phyloP scores from a whole-genome alignment of 2,888 invertebrate species.

The Atherix ibis region DNA sequence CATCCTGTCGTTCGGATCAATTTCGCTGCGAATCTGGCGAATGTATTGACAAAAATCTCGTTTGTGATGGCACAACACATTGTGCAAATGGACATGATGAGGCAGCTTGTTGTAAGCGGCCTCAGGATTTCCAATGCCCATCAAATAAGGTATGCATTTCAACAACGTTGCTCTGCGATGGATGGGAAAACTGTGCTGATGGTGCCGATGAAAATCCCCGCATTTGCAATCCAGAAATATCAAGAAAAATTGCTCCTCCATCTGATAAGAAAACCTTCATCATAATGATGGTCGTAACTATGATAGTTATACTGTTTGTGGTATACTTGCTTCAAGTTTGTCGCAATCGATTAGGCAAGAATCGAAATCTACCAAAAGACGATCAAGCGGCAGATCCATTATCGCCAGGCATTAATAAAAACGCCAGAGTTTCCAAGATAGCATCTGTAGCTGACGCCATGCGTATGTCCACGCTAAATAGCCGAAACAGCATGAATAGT shows the following conservation, averaged over 20 bases:
- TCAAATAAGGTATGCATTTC: conserved; percentile 58
- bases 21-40: conserved; percentile 41
- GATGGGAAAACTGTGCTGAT: conserved; percentile 61
- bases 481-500: conserved; percentile 44
- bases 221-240: conserved; percentile 37
- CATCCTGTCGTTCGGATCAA: conserved; percentile 51
- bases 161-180: conserved; percentile 53
- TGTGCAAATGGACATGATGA: conserved; percentile 56
- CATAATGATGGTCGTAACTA: conserved; percentile 38
- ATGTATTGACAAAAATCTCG: conserved; percentile 43
- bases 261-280: conserved; percentile 39
- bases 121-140: conserved; percentile 52
- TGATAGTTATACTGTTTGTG: conserved; percentile 38
- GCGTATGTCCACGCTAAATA: conserved; percentile 48
- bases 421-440: conserved; percentile 30
- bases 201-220: conserved; percentile 61
- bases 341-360: conserved; percentile 35
- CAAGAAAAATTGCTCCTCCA: conserved; percentile 32
- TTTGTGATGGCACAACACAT: conserved; percentile 47
- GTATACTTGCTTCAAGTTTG: conserved; percentile 39
- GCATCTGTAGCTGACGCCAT: conserved; percentile 38
- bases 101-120: conserved; percentile 46
- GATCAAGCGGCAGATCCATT: conserved; percentile 51
- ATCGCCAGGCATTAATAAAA: conserved; percentile 36
- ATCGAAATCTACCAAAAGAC: conserved; percentile 38